Percentiles rank a stretch among this genome's conserved stretches.
Conservation (phyloP, 2,113 vertebrate genomes). For the Tetrao urogallus region DNA sequence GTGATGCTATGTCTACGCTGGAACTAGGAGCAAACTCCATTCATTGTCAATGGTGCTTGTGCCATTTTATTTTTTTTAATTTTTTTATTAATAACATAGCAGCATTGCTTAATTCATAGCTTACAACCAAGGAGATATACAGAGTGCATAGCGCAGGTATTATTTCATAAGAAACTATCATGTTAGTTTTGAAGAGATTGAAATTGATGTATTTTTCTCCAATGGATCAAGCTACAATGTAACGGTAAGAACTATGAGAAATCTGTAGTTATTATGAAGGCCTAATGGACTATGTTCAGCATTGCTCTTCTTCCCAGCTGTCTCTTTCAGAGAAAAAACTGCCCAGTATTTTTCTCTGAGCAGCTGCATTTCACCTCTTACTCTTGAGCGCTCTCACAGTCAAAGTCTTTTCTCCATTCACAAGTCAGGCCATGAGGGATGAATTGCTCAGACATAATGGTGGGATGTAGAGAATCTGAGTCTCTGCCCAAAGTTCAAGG, state of each 20-base stretch:
- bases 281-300: background rate
- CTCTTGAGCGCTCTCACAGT: background rate
- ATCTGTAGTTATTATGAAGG: background rate
- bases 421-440: background rate
- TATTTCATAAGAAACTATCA: background rate
- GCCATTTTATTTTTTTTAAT: background rate
- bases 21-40: background rate
- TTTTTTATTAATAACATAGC: background rate
- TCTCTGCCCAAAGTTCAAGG: background rate
- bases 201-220: background rate
- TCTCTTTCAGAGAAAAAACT: background rate
- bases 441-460: background rate
- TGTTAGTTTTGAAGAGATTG: background rate
- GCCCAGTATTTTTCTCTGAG: background rate
- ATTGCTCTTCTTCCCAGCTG: background rate
- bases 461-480: background rate
- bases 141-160: background rate
- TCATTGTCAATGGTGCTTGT: background rate
- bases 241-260: background rate
- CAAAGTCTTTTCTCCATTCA: accelerated
- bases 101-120: background rate
- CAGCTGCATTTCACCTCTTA: background rate
- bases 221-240: background rate
- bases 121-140: background rate
- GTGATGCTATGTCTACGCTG: background rate